A percentile compares a stretch with the other conserved stretches of the same genome.
These are phyloP conservation scores for Rhinolophus ferrumequinum DNA, from an alignment of 2,113 vertebrate genomes.

Conservation along the genomic window DNA sequence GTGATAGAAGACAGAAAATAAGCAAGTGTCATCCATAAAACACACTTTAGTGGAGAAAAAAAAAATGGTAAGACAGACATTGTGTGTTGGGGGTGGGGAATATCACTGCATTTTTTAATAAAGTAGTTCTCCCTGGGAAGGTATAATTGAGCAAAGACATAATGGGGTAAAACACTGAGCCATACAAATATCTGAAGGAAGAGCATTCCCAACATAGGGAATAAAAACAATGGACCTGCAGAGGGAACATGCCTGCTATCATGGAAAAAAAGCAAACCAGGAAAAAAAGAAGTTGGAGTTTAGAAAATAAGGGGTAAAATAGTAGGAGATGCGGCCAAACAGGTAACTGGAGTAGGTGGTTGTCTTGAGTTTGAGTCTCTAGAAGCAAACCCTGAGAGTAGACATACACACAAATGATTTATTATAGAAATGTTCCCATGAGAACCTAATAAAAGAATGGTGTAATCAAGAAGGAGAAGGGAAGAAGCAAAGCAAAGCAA, in stretches of 20 bases:
- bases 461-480: neutral
- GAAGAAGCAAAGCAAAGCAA: neutral
- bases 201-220: neutral
- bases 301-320: neutral
- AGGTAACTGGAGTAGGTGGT: neutral
- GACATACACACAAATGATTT: neutral
- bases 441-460: neutral
- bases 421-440: neutral
- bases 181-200: neutral
- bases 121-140: fast-evolving
- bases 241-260: no score
- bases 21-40: neutral
- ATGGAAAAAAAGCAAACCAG: neutral
- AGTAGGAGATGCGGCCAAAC: neutral
- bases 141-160: neutral
- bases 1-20: neutral
- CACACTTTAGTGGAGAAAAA: neutral
- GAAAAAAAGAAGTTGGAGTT: neutral
- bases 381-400: neutral
- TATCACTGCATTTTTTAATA: neutral
- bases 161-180: neutral
- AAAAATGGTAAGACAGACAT: neutral
- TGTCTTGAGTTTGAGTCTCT: neutral
- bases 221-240: neutral
- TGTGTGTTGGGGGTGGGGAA: neutral